Evolutionary conservation across 2,113 vertebrate species (phyloP).

Genomic region (Tyto alba): DNA sequence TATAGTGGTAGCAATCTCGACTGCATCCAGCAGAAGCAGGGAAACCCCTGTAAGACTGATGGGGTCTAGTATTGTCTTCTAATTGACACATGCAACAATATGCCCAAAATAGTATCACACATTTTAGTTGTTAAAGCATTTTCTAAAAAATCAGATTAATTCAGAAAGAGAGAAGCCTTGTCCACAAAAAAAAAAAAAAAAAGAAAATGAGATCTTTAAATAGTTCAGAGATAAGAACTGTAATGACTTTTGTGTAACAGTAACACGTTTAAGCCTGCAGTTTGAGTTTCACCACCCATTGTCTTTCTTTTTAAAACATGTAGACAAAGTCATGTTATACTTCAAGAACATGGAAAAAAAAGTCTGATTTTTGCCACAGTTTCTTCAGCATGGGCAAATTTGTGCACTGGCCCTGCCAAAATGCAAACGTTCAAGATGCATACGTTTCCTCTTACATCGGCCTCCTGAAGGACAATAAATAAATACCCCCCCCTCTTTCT

Average conservation of each 20-base stretch:
- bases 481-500: background rate
- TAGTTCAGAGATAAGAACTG: background rate
- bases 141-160: background rate
- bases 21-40: background rate
- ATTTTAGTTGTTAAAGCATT: background rate
- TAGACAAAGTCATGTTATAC: background rate
- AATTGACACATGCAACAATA: background rate
- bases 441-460: background rate
- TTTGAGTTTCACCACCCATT: background rate
- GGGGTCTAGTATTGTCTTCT: background rate
- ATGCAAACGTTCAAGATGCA: rapidly evolving
- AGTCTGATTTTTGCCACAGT: background rate
- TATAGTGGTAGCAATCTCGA: background rate
- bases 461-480: background rate
- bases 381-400: background rate
- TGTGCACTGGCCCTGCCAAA: background rate
- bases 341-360: background rate
- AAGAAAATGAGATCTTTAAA: background rate
- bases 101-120: background rate
- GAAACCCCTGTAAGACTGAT: background rate
- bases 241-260: background rate
- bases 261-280: background rate
- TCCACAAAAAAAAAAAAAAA: background rate
- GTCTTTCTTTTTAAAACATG: background rate
- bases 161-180: background rate